phyloP scores from a whole-genome alignment of 2,113 vertebrate species.

The Notothenia coriiceps region DNA sequence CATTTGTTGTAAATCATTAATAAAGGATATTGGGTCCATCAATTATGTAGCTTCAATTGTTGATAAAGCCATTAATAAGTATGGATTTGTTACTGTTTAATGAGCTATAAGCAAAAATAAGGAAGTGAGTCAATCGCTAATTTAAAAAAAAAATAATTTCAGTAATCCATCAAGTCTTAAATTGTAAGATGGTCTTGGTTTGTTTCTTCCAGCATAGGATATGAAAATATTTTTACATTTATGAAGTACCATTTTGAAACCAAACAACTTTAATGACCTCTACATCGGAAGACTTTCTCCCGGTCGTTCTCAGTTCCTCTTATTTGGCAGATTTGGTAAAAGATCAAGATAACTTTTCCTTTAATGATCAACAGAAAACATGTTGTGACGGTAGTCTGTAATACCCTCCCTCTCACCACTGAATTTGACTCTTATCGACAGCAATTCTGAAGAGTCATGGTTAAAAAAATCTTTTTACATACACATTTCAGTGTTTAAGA shows the following conservation, averaged over 20 bases:
- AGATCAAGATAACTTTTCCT: background rate
- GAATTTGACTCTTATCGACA: background rate
- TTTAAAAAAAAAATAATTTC: too few species aligned
- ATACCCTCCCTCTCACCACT: background rate
- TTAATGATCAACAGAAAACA: conserved; percentile 10
- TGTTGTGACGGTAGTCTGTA: conserved; percentile 32
- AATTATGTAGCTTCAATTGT: background rate
- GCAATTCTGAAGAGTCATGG: background rate
- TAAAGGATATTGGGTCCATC: background rate
- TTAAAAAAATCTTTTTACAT: background rate
- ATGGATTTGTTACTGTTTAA: background rate
- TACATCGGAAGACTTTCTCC: too few species aligned
- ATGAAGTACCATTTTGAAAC: background rate
- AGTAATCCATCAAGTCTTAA: too few species aligned
- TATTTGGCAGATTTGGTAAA: too few species aligned
- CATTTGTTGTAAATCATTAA: background rate
- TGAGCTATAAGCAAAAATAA: background rate
- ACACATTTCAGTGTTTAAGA: background rate
- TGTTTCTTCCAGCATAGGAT: too few species aligned
- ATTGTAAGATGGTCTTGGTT: too few species aligned
- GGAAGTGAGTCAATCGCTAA: too few species aligned
- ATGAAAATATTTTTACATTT: too few species aligned
- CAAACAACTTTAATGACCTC: background rate
- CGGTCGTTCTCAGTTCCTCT: background rate
- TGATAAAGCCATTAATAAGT: background rate